These are phyloP conservation scores for Nerophis lumbriciformis DNA, from an alignment of 2,113 vertebrate genomes.

Conservation along the genomic window DNA sequence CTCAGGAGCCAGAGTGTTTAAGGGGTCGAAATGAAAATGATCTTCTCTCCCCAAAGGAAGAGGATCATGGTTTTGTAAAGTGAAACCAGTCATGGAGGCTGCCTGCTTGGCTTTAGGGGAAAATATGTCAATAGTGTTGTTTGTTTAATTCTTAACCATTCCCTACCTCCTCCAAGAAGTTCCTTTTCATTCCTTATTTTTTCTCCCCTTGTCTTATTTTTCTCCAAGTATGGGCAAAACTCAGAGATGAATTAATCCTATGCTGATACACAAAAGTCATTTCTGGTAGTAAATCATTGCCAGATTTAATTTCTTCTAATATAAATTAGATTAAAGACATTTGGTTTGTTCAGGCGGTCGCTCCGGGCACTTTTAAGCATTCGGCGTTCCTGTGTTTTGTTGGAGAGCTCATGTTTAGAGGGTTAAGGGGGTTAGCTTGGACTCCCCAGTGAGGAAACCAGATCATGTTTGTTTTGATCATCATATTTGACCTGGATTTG, in stretches of 20 bases:
- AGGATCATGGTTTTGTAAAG: constrained; percentile 62
- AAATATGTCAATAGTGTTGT: constrained; percentile 57
- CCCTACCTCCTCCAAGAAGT: constrained; percentile 8
- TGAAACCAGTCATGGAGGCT: constrained; percentile 58
- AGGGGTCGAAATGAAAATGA: constrained; percentile 66
- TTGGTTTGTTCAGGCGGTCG: constrained; percentile 37
- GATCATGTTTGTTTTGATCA: constrained; percentile 65
- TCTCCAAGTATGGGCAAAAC: constrained; percentile 9
- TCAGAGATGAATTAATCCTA: constrained; percentile 29
- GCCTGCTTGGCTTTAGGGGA: constrained; percentile 52
- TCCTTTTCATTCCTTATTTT: not conserved
- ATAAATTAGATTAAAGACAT: constrained; percentile 64
- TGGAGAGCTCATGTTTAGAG: constrained; percentile 30
- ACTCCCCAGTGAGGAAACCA: constrained; percentile 53
- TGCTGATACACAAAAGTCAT: constrained; percentile 48
- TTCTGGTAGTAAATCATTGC: constrained; percentile 54
- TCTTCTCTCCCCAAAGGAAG: constrained; percentile 57
- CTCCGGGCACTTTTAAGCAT: constrained; percentile 48
- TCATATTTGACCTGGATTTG: constrained; percentile 61
- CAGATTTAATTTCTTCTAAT: constrained; percentile 40
- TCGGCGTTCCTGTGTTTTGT: constrained; percentile 33
- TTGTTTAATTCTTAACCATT: constrained; percentile 37
- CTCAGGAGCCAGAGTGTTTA: constrained; percentile 50
- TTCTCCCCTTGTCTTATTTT: not conserved
- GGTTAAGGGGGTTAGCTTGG: constrained; percentile 42